Conservation (phyloP, 2,888 invertebrate genomes). For the Diarsia dahlii region DNA sequence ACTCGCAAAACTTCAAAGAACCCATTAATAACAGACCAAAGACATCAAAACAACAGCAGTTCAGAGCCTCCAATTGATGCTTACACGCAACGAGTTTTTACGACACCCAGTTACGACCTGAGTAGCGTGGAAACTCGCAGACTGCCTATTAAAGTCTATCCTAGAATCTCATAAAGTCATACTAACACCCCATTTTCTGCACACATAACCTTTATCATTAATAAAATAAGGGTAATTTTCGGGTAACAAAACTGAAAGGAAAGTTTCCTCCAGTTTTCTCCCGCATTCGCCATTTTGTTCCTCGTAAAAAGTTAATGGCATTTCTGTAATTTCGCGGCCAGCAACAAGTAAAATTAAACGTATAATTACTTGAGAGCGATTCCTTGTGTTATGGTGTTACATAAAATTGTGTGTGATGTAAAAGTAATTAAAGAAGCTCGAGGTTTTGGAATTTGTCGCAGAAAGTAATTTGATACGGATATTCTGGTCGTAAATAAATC, state of each 20-base stretch:
- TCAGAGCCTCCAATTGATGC: slow-evolving; percentile 68
- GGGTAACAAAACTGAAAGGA: slow-evolving; percentile 50
- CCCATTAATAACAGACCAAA: slow-evolving; percentile 54
- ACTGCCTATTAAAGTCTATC: slow-evolving; percentile 87
- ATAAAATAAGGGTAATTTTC: slow-evolving; percentile 70
- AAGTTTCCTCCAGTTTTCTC: slow-evolving; percentile 75
- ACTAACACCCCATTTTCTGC: slow-evolving; percentile 63
- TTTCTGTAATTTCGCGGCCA: slow-evolving; percentile 82
- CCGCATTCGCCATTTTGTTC: slow-evolving; percentile 84
- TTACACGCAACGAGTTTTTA: slow-evolving; percentile 82
- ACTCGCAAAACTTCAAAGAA: slow-evolving; percentile 41
- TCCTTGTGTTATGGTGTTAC: slow-evolving; percentile 61
- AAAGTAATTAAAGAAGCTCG: slow-evolving; percentile 24
- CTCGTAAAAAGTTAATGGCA: slow-evolving; percentile 88
- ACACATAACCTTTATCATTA: slow-evolving; percentile 67
- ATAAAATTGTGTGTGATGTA: slow-evolving; percentile 49
- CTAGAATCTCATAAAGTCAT: slow-evolving; percentile 82
- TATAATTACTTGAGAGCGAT: slow-evolving; percentile 80
- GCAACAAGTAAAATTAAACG: slow-evolving; percentile 88
- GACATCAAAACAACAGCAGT: slow-evolving; percentile 65
- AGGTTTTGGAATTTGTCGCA: neutral
- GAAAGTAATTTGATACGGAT: too few relatives aligned
- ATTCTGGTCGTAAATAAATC: neutral
- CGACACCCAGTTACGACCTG: slow-evolving; percentile 83
- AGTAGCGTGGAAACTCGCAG: slow-evolving; percentile 80